Conservation (phyloP, 2,113 vertebrate species). For the Ammodramus savannarum region DNA sequence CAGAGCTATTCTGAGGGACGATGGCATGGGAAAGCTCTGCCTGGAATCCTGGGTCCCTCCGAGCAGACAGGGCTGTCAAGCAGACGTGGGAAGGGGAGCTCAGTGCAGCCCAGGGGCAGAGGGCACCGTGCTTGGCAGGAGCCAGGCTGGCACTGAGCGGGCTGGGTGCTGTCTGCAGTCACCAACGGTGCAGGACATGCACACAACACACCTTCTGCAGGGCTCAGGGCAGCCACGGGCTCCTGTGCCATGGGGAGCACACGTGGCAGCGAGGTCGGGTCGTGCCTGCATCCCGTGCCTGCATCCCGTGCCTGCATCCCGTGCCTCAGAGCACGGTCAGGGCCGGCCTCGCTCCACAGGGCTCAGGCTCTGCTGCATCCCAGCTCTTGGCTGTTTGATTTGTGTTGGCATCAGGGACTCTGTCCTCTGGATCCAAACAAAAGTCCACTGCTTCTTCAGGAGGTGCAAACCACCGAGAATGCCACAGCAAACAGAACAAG, state of each 20-base stretch:
- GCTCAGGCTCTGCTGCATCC: accelerated
- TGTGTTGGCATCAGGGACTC: not conserved
- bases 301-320: not conserved
- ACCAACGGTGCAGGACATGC: accelerated
- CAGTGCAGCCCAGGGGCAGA: not conserved
- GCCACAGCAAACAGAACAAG: not conserved
- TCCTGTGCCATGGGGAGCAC: not conserved
- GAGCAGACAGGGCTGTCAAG: conserved; percentile 70
- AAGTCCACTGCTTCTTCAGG: not conserved
- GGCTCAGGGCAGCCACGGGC: not conserved
- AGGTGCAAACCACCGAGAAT: not conserved
- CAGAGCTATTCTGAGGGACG: conserved; percentile 85
- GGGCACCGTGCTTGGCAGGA: not conserved
- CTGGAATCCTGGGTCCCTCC: conserved; percentile 76
- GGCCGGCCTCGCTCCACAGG: accelerated
- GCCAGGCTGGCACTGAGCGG: not conserved
- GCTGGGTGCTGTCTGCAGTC: not conserved
- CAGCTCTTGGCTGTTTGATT: accelerated
- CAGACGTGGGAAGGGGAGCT: conserved; percentile 76
- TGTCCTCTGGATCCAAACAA: not conserved
- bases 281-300: not conserved
- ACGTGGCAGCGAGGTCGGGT: not conserved
- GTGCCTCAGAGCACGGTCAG: accelerated
- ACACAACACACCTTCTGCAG: not conserved
- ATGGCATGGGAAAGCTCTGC: conserved; percentile 95